These are phyloP conservation scores for Grammomys dolichurus DNA, from an alignment of 2,113 vertebrate species.

Conservation along the genomic window DNA sequence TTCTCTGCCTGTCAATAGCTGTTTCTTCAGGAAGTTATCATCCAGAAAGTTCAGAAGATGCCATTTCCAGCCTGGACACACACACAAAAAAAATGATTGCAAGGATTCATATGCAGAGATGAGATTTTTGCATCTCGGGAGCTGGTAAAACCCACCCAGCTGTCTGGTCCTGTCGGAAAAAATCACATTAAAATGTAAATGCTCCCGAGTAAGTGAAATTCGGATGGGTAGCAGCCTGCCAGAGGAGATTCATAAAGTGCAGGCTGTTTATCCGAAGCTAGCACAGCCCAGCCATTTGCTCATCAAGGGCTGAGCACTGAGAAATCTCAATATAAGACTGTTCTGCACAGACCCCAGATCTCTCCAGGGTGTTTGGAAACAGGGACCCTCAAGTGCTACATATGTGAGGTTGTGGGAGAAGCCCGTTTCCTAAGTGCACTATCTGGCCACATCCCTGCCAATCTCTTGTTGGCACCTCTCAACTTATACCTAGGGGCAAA, in stretches of 20 bases:
- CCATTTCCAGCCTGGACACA: neutral
- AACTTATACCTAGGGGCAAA: neutral
- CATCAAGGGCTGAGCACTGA: neutral
- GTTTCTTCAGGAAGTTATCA: neutral
- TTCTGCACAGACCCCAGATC: neutral
- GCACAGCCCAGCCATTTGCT: neutral
- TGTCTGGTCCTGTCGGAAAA: neutral
- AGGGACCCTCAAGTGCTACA: accelerated
- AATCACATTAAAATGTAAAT: slow-evolving; percentile 65
- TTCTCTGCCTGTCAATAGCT: neutral
- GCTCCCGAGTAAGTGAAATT: slow-evolving; percentile 26
- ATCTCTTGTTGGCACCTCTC: neutral
- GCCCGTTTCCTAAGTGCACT: neutral
- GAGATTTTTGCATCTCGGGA: neutral
- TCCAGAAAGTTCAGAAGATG: neutral
- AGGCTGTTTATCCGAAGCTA: neutral
- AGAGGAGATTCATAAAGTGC: neutral
- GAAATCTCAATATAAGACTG: neutral
- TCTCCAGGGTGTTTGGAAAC: neutral
- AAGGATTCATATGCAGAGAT: neutral
- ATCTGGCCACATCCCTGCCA: neutral
- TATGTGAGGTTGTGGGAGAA: neutral
- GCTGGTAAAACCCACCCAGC: slow-evolving; percentile 60
- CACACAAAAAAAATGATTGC: neutral
- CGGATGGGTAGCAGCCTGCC: neutral